Conservation (phyloP, 2,113 vertebrate species). For the Salvelinus sp. region DNA sequence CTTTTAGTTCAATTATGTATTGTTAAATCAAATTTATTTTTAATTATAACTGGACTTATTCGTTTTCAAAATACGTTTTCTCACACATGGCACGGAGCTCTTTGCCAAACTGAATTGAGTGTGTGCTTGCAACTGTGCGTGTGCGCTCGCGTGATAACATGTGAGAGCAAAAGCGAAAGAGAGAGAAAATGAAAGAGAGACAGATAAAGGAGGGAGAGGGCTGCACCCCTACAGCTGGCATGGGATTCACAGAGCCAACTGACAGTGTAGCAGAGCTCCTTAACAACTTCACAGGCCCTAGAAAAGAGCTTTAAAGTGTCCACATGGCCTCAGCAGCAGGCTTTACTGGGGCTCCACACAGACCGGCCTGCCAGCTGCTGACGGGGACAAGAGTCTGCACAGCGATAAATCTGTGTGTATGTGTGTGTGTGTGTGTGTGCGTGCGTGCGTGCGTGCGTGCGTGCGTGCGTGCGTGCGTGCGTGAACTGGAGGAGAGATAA, state of each 20-base stretch:
- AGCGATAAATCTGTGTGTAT: conserved; percentile 60
- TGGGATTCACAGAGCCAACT: conserved; percentile 79
- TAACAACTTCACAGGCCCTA: conserved; percentile 81
- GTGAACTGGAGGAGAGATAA: conserved; percentile 6
- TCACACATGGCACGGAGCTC: too few species aligned
- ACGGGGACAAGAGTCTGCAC: conserved; percentile 68
- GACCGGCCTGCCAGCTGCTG: conserved; percentile 60
- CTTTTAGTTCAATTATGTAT: too few species aligned
- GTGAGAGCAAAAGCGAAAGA: conserved; percentile 21
- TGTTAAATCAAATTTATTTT: too few species aligned
- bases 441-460: not conserved
- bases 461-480: not conserved
- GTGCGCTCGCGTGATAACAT: too few species aligned
- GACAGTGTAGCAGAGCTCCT: conserved; percentile 80
- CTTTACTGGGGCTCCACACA: conserved; percentile 72
- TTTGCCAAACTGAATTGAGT: too few species aligned
- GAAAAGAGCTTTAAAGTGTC: conserved; percentile 77
- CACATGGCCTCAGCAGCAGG: conserved; percentile 77
- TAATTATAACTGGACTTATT: too few species aligned
- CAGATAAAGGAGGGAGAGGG: conserved; percentile 7
- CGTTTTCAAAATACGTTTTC: too few species aligned
- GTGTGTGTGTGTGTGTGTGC: not conserved
- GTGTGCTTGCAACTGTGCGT: conserved; percentile 18
- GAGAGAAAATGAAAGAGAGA: conserved; percentile 33
- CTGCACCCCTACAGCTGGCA: conserved; percentile 75